Evolutionary conservation across 2,113 vertebrate species (phyloP).

Genomic region (Nyctereutes procyonoides): DNA sequence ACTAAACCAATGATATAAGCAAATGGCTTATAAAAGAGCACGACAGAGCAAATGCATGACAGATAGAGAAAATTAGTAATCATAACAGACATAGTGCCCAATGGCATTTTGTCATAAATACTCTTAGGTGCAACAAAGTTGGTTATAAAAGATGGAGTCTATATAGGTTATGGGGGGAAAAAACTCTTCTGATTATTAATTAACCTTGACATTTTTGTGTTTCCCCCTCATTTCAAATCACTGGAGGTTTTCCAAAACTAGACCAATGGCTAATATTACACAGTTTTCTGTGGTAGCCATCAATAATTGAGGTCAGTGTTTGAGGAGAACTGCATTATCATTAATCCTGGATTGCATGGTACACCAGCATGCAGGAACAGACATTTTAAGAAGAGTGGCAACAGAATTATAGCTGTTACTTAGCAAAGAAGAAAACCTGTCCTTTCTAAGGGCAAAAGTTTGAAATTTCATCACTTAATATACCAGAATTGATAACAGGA

Average conservation of each 20-base stretch:
- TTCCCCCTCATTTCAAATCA: not conserved
- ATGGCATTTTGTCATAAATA: not conserved
- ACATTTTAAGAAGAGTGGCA: not conserved
- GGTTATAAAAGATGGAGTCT: not conserved
- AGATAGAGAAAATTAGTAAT: not conserved
- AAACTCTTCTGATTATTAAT: not conserved
- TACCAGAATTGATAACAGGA: not conserved
- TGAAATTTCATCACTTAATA: not conserved
- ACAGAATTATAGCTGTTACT: not conserved
- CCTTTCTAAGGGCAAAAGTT: not conserved
- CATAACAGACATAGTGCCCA: not conserved
- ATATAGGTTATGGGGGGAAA: not conserved
- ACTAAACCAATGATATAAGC: not conserved
- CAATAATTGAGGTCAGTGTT: not conserved
- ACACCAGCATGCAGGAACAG: not conserved
- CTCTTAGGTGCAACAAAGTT: not conserved
- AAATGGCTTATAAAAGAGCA: not conserved
- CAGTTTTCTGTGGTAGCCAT: not conserved
- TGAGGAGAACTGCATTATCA: not conserved
- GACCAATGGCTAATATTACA: not conserved
- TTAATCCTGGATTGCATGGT: not conserved
- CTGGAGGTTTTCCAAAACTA: not conserved
- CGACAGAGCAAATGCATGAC: not conserved
- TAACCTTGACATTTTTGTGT: not conserved
- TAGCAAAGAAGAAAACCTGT: not conserved